Base-by-base conservation (phyloP, 2,888 invertebrate species). In the Cheilosia grossa region DNA sequence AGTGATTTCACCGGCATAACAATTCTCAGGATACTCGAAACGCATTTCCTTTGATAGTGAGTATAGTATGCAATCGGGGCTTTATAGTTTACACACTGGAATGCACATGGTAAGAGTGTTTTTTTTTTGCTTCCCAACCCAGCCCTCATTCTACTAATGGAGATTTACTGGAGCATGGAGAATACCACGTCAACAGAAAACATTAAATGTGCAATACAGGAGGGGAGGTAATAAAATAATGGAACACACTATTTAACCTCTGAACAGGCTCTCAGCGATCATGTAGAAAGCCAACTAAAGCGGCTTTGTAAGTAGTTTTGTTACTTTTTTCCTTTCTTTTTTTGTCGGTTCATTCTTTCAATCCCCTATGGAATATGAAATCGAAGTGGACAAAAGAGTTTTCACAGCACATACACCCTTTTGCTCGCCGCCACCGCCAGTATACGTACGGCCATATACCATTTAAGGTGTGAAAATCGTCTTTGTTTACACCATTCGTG, bases 401-500 rank as follows among this genome's bases (percentile, higher is more conserved):
- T 51, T 30, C 30, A 66, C 44, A 59, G 33, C 27, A 4, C 30
- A n/a, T 9, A 6, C n/a, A 47, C 37, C 72, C 53, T 77, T 61
- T 37, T 74, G 44, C 24, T 51, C 49, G 19, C 54, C 63, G 54
- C 44, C n/a, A 56, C 40, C 44, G 44, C 42, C 27, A 63, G 40
- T 67, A 59, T 33, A 33, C 33, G 33, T 6, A 33, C 2, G 33
- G 33, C 7, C 74, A 79, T 64, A 66, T 79, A 79, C 85, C 81
- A 67, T 81, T 56, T 63, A 44, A 85, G 85, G 85, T 85, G 85
- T 85, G 85, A 85, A 85, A 80, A 81, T 81, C 72, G 44, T 58
- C 81, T 85, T 85, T 85, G 85, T 81, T 85, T 85, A 77, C 81
- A 58, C 75, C 51, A 54, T 81, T 81, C 72, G 75, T 81, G 72